Conservation (phyloP, 2,113 vertebrate genomes). For the Marmota flaviventris region DNA sequence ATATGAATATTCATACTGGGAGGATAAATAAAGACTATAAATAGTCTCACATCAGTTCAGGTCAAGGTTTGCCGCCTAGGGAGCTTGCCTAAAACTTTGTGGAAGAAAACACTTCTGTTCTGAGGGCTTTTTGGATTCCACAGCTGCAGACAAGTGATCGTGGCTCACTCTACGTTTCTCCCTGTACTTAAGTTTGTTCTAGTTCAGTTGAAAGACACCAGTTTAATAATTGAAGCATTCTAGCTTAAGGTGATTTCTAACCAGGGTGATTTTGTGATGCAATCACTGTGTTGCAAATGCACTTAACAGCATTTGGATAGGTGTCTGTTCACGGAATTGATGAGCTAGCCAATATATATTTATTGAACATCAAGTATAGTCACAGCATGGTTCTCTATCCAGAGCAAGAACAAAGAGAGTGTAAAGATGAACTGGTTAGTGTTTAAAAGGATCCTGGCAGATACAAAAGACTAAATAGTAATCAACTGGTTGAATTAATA, state of each 20-base stretch:
- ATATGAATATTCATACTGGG: slow-evolving; percentile 41
- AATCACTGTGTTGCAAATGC: background rate
- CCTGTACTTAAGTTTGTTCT: background rate
- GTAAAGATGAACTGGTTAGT: background rate
- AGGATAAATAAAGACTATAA: slow-evolving; percentile 40
- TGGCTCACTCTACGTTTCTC: background rate
- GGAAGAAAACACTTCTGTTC: background rate
- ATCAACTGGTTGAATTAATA: background rate
- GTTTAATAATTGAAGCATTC: background rate
- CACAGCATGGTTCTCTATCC: background rate
- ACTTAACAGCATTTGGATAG: background rate
- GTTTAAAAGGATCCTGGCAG: background rate
- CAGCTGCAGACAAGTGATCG: background rate
- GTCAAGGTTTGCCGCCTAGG: slow-evolving; percentile 1
- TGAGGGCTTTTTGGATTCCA: background rate
- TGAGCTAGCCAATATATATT: no score
- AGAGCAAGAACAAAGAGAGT: background rate
- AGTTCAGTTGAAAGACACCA: background rate
- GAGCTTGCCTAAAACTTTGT: slow-evolving; percentile 35
- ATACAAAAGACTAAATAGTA: background rate
- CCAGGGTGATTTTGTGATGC: background rate
- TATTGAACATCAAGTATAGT: background rate
- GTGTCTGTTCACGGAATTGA: background rate
- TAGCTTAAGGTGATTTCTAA: background rate
- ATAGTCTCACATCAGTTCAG: slow-evolving; percentile 11